Evolutionary conservation across 2,797 vertebrate genomes (phyloP).

Genomic region (Hyperoplus immaculatus): DNA sequence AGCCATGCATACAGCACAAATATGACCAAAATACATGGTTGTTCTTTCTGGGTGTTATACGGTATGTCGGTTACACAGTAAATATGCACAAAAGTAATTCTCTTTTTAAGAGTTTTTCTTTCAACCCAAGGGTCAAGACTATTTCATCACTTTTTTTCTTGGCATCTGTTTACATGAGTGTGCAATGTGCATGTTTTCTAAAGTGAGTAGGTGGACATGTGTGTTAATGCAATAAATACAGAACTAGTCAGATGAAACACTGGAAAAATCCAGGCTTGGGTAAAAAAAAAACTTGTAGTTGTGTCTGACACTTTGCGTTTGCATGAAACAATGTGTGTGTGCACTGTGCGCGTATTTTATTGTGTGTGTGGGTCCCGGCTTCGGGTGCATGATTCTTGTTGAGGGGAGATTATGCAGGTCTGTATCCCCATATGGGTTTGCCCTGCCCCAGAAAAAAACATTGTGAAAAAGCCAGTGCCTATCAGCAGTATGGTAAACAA

Average conservation of each 20-base stretch:
- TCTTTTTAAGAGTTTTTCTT: neutral
- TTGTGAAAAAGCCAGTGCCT: constrained; percentile 60
- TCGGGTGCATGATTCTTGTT: constrained; percentile 6
- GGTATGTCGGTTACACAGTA: no score
- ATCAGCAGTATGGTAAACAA: constrained; percentile 74
- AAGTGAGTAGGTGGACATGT: neutral
- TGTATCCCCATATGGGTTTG: constrained; percentile 40
- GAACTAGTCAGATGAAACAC: constrained; percentile 20
- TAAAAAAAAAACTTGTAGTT: neutral
- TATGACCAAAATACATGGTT: neutral
- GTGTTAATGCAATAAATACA: neutral
- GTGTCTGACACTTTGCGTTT: constrained; percentile 2
- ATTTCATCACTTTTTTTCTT: neutral
- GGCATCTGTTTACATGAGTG: neutral
- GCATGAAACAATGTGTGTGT: neutral
- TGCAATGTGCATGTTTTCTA: neutral
- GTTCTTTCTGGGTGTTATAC: no score
- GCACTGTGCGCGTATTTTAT: neutral
- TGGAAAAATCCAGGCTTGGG: neutral
- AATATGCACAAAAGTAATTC: no score
- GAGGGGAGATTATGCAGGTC: constrained; percentile 38
- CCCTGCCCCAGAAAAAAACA: constrained; percentile 68
- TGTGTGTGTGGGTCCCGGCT: constrained; percentile 1
- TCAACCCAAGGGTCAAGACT: neutral
- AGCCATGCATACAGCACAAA: neutral